Conservation (phyloP, 2,113 vertebrate genomes). For the Macquaria australasica region DNA sequence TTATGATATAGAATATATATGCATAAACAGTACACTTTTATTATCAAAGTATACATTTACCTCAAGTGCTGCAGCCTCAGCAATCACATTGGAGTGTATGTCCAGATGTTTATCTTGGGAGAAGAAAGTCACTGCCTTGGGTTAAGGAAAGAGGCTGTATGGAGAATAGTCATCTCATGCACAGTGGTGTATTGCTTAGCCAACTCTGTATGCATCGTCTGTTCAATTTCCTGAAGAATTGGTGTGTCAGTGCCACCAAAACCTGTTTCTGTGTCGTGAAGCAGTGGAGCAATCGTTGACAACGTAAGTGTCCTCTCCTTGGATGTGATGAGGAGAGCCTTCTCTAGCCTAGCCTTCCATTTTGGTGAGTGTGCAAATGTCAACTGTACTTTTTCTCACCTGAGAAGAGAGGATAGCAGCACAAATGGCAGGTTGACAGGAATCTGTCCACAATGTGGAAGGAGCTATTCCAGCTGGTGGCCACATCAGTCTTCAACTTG, state of each 20-base stretch:
- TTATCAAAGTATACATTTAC: not conserved
- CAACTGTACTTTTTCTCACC: slow-evolving; percentile 14
- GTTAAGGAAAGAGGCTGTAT: not conserved
- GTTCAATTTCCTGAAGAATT: not conserved
- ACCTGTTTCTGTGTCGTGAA: not conserved
- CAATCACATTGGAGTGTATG: not conserved
- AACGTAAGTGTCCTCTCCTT: not conserved
- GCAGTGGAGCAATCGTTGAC: not conserved
- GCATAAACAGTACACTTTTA: not conserved
- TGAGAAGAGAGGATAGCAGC: not conserved
- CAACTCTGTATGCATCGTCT: not conserved
- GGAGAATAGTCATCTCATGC: not conserved
- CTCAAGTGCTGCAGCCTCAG: not conserved
- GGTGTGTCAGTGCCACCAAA: not conserved
- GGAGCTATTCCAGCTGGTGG: not conserved
- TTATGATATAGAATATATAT: not conserved
- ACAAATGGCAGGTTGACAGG: slow-evolving; percentile 5
- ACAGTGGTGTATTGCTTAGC: not conserved
- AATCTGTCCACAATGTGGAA: not conserved
- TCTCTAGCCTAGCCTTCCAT: not conserved
- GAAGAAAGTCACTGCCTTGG: not conserved
- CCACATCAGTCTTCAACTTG: slow-evolving; percentile 15
- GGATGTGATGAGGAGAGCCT: not conserved
- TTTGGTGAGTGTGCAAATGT: slow-evolving; percentile 31
- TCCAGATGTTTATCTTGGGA: not conserved